Evolutionary conservation across 2,113 vertebrate species (phyloP).

Genomic region (Sula dactylatra): DNA sequence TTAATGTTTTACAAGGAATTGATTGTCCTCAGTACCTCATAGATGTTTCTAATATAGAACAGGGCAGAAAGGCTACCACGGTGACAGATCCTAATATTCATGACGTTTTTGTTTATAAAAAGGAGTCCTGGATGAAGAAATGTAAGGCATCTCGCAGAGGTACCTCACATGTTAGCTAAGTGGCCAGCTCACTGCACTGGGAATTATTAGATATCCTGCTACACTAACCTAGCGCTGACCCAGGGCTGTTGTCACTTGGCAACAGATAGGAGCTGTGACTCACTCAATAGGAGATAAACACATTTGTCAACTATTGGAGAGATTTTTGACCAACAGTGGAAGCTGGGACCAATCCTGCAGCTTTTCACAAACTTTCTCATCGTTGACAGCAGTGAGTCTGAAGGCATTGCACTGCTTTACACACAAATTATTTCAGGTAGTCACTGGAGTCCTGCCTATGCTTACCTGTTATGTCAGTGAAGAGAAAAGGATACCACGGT

Average conservation of each 20-base stretch:
- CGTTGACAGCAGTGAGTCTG: background rate
- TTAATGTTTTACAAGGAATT: background rate
- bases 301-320: background rate
- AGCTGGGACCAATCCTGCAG: background rate
- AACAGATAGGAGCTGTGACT: background rate
- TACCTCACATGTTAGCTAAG: background rate
- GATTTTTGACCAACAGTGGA: background rate
- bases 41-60: background rate
- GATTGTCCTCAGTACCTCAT: background rate
- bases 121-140: background rate
- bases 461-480: background rate
- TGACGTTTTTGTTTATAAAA: background rate
- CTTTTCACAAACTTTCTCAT: background rate
- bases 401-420: background rate
- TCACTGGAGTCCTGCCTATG: background rate
- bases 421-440: background rate
- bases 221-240: constrained; percentile 1
- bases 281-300: background rate
- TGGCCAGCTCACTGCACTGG: background rate
- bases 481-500: background rate
- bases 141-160: background rate
- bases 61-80: background rate
- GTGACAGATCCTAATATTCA: background rate
- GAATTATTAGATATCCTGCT: background rate
- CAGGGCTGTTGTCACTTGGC: background rate